Percentiles rank a stretch among this genome's conserved stretches.
Conservation (phyloP, 2,113 vertebrate species). For the Takifugu bimaculatus region DNA sequence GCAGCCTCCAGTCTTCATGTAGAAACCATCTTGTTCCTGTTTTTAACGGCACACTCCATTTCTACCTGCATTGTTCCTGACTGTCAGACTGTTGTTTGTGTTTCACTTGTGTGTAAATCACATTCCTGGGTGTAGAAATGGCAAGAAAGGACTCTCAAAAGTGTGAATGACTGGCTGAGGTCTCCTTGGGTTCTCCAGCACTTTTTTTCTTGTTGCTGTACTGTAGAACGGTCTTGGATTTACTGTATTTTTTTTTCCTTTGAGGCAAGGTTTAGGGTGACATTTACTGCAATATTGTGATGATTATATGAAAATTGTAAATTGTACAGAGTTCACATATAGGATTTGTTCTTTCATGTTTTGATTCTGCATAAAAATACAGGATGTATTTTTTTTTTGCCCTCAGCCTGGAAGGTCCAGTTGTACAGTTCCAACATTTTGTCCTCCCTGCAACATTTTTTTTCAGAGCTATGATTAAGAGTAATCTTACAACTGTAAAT, state of each 20-base stretch:
- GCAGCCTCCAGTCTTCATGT: slow-evolving; percentile 40
- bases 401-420: slow-evolving; percentile 64
- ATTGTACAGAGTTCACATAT: slow-evolving; percentile 70
- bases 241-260: slow-evolving; percentile 64
- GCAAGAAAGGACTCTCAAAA: slow-evolving; percentile 37
- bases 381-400: slow-evolving; percentile 19
- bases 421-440: slow-evolving; percentile 76
- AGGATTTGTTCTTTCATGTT: not conserved
- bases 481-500: slow-evolving; percentile 78
- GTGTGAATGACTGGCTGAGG: slow-evolving; percentile 45
- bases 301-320: slow-evolving; percentile 72
- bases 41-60: slow-evolving; percentile 41
- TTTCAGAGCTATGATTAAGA: slow-evolving; percentile 76
- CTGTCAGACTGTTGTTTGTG: slow-evolving; percentile 36
- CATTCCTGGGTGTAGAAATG: slow-evolving; percentile 34
- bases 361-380: slow-evolving; percentile 52
- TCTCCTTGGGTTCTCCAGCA: slow-evolving; percentile 69
- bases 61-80: slow-evolving; percentile 26
- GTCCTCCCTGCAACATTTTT: slow-evolving; percentile 69
- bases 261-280: slow-evolving; percentile 57
- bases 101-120: slow-evolving; percentile 37
- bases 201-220: slow-evolving; percentile 71
- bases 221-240: slow-evolving; percentile 69
- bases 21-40: slow-evolving; percentile 15
- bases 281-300: slow-evolving; percentile 75